phyloP scores from a whole-genome alignment of 2,888 invertebrate species.

The Pterostichus niger region DNA sequence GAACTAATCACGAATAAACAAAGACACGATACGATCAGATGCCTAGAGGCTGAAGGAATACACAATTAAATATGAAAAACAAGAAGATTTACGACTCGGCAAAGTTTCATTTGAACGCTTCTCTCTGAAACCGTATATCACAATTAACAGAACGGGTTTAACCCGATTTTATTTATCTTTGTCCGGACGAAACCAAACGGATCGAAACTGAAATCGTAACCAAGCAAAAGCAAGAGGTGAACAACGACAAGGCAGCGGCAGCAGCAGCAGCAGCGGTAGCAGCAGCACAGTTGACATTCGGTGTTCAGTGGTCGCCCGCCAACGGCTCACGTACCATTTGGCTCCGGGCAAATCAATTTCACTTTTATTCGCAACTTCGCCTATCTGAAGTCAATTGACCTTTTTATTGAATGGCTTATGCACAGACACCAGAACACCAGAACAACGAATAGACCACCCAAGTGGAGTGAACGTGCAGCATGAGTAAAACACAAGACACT shows the following conservation, averaged over 20 bases:
- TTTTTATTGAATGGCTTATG: conserved; percentile 73
- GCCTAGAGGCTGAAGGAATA: conserved; percentile 43
- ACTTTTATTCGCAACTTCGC: conserved; percentile 71
- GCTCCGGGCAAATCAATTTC: conserved; percentile 73
- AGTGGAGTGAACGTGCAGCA: no score
- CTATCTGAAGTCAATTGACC: conserved; percentile 73
- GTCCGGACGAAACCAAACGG: conserved; percentile 29
- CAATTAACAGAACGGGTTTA: conserved; percentile 56
- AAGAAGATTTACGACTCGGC: conserved; percentile 56
- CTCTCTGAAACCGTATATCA: conserved; percentile 55
- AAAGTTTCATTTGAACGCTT: conserved; percentile 53
- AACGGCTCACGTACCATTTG: conserved; percentile 71
- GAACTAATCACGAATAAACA: conserved; percentile 54
- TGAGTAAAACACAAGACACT: not conserved
- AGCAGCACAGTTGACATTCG: conserved; percentile 22
- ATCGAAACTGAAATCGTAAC: conserved; percentile 40
- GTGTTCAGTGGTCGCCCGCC: conserved; percentile 68
- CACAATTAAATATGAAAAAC: conserved; percentile 62
- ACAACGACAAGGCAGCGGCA: conserved; percentile 10
- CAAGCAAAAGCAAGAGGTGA: not conserved
- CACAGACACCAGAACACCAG: conserved; percentile 6
- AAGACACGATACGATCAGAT: conserved; percentile 52
- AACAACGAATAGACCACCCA: no score
- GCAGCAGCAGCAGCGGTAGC: not conserved
- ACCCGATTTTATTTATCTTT: conserved; percentile 56